Evolutionary conservation across 1,140 invertebrate species (phyloP).

Genomic region (Euborellia annulipes): DNA sequence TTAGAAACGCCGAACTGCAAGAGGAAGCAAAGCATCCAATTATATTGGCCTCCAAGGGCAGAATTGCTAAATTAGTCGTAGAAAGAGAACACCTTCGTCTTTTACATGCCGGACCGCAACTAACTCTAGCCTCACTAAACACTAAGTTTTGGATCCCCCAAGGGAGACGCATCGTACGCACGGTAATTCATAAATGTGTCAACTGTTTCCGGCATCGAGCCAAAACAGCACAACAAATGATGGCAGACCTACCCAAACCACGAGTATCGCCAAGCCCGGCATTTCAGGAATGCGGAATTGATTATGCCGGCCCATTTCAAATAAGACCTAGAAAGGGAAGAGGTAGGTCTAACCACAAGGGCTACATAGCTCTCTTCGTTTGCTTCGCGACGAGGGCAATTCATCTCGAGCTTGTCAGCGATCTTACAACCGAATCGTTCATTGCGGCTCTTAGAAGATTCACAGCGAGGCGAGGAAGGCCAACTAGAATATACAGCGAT

Average conservation of each 20-base stretch:
- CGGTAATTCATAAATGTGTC: constrained; percentile 16
- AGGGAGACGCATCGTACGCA: not conserved
- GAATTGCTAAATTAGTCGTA: constrained; percentile 23
- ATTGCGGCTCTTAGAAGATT: constrained; percentile 23
- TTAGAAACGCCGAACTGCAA: constrained; percentile 10
- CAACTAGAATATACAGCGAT: constrained; percentile 21
- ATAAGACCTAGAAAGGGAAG: not conserved
- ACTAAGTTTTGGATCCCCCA: constrained; percentile 1
- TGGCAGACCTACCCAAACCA: constrained; percentile 21
- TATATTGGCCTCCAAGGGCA: constrained; percentile 14
- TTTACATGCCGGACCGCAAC: constrained; percentile 23
- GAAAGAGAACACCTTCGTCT: constrained; percentile 18
- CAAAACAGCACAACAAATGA: constrained; percentile 16
- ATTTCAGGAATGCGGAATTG: constrained; percentile 19
- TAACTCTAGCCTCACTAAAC: constrained; percentile 11
- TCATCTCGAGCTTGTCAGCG: constrained; percentile 21
- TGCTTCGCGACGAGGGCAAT: constrained; percentile 20
- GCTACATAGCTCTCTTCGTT: constrained; percentile 19
- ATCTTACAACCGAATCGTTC: constrained; percentile 17
- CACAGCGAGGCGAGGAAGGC: constrained; percentile 18
- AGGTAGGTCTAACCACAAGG: constrained; percentile 12
- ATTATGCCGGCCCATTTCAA: constrained; percentile 22
- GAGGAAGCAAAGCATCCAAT: constrained; percentile 15
- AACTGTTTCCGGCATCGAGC: constrained; percentile 19
- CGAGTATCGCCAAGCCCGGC: constrained; percentile 17